phyloP scores from a whole-genome alignment of 2,888 invertebrate genomes.

The Phanerotoma sp. region DNA sequence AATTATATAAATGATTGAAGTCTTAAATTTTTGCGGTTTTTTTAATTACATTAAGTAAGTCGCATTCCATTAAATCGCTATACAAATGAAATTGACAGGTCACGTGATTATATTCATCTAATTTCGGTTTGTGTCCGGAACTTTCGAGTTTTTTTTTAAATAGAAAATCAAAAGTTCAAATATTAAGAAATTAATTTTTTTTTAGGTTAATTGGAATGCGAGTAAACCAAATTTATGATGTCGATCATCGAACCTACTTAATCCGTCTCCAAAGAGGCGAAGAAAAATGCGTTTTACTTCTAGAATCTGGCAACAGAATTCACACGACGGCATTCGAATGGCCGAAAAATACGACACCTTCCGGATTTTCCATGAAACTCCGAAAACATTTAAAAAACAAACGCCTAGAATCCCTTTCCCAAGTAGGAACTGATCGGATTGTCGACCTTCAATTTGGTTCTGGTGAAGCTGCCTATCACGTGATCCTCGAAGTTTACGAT shows the following conservation, averaged over 20 bases:
- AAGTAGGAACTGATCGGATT: conserved; percentile 91
- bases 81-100: too few relatives aligned
- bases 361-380: conserved; percentile 98
- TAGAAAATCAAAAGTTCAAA: too few relatives aligned
- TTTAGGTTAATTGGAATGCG: conserved; percentile 83
- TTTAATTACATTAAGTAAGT: too few relatives aligned
- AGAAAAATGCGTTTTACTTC: conserved; percentile 81
- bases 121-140: too few relatives aligned
- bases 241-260: conserved; percentile 94
- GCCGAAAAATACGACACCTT: conserved; percentile 95
- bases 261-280: conserved; percentile 84
- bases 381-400: conserved; percentile 97
- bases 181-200: conserved; percentile 3
- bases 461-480: conserved; percentile 90
- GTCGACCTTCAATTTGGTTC: conserved; percentile 94
- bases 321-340: conserved; percentile 97
- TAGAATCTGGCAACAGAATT: conserved; percentile 93
- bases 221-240: conserved; percentile 96
- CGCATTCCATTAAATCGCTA: too few relatives aligned
- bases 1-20: too few relatives aligned
- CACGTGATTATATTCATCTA: too few relatives aligned
- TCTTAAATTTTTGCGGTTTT: too few relatives aligned
- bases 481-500: conserved; percentile 94
- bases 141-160: too few relatives aligned
- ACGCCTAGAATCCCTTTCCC: conserved; percentile 80